Base-by-base conservation (phyloP, 1,140 invertebrate genomes). In the Cepaea nemoralis region DNA sequence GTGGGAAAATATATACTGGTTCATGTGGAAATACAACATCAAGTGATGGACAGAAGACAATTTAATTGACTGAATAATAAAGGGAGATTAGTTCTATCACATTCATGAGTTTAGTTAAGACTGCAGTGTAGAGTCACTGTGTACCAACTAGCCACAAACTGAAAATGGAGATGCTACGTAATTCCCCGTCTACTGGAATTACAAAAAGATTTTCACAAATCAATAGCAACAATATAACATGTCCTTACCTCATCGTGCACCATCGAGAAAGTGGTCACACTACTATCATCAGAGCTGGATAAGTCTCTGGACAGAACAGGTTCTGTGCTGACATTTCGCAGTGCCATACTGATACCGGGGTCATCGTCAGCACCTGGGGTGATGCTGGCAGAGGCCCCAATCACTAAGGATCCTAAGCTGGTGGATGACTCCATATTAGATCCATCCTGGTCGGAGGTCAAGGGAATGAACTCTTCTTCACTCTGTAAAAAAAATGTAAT, bases 401-500 rank as follows among this genome's bases (percentile, higher is more conserved):
- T n/a, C 10, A n/a, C 35, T 35, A 66, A 35, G 1, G 75, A 77
- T 16, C 37, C 42, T 3, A 63, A 48, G 48, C 77, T 79, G 22
- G 66, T 22, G 45, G 39, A 31, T 16, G 59, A 42, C n/a, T 45
- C 42, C 63, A 48, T 8, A 63, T 45, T 79, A n/a, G 39, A 31
- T 35, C 48, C 77, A 63, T 63, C 59, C 48, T 79, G 77, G 39
- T 79, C 77, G 12, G 77, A 79, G 42, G 77, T 79, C 77, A 79
- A 24, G 1, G 77, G 77, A 19, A 79, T 79, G 24, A 37, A 45
- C 48, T 79, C 77, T 27, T 79, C 77, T 40, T 37, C 31, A 12
- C 1, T 37, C 75, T 77, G 31, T 31, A 5, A 63, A 63, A 8
- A 31, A 31, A 63, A 31, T 2, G 33, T 6, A 63, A 55, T 3